Evolutionary conservation across 1,140 invertebrate species (phyloP).

Genomic region (Plectrocnemia conspersa): DNA sequence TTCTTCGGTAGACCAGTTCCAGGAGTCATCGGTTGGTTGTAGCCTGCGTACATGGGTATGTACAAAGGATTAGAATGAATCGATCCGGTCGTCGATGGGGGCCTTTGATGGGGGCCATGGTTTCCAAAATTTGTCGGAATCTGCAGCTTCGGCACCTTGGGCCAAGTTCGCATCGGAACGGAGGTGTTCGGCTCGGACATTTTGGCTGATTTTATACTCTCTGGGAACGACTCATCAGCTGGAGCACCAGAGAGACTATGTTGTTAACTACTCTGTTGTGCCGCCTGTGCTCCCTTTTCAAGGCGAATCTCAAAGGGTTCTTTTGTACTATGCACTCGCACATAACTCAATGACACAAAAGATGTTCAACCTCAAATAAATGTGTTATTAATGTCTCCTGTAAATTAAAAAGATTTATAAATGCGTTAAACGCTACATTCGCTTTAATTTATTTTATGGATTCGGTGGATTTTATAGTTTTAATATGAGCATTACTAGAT

Average conservation of each 20-base stretch:
- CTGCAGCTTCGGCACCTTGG: slow-evolving; percentile 53
- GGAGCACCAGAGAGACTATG: slow-evolving; percentile 19
- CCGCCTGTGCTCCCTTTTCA: slow-evolving; percentile 17
- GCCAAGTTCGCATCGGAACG: slow-evolving; percentile 39
- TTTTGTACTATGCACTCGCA: slow-evolving; percentile 23
- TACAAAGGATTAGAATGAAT: slow-evolving; percentile 24
- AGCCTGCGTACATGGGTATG: slow-evolving; percentile 9
- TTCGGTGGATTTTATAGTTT: no score
- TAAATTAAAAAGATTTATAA: no score
- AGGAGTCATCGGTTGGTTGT: slow-evolving; percentile 47
- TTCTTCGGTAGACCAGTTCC: slow-evolving; percentile 44
- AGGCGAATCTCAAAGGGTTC: slow-evolving; percentile 4
- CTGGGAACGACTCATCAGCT: slow-evolving; percentile 20
- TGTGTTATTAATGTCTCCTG: no score
- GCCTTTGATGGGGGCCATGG: slow-evolving; percentile 40
- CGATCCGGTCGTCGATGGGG: slow-evolving; percentile 47
- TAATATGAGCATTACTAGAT: no score
- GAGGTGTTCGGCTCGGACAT: slow-evolving; percentile 26
- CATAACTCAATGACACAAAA: slow-evolving; percentile 14
- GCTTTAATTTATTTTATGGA: no score
- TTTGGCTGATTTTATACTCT: slow-evolving; percentile 1
- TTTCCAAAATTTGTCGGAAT: slow-evolving; percentile 44
- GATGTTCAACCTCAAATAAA: neutral
- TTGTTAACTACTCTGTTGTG: slow-evolving; percentile 22
- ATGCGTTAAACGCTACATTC: no score